A percentile compares a stretch with the other conserved stretches of the same genome.
Evolutionary conservation across 2,113 vertebrate species (phyloP).

Genomic region (Hymenochirus boettgeri): DNA sequence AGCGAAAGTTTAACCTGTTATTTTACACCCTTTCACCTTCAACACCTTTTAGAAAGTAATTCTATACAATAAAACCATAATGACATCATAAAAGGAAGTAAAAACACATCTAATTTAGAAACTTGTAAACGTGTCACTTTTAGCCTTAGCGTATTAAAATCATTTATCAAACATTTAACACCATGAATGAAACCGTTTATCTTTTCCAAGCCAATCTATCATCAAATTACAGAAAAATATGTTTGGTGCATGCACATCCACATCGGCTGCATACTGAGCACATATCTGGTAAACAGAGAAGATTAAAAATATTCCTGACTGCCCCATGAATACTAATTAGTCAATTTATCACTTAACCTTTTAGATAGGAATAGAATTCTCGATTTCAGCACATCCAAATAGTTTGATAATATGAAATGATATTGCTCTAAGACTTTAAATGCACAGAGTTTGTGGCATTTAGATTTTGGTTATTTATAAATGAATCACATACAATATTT

Average conservation of each 20-base stretch:
- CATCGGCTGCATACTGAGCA: constrained; percentile 22
- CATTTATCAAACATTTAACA: not conserved
- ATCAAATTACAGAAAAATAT: constrained; percentile 13
- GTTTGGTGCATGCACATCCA: constrained; percentile 4
- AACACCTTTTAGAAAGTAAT: too few species aligned
- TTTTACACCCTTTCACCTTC: too few species aligned
- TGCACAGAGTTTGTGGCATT: too few species aligned
- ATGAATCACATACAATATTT: too few species aligned
- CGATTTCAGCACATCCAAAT: constrained; percentile 10
- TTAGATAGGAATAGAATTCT: constrained; percentile 7
- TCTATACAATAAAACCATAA: too few species aligned
- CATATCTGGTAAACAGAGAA: constrained; percentile 25
- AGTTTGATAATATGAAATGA: not conserved
- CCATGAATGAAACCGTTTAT: not conserved
- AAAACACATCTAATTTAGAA: too few species aligned
- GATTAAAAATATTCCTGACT: constrained; percentile 32
- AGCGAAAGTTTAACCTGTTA: too few species aligned
- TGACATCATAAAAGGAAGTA: too few species aligned
- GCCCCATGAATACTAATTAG: constrained; percentile 30
- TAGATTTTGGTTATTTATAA: too few species aligned
- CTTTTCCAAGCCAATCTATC: constrained; percentile 18
- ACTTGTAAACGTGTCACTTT: not conserved
- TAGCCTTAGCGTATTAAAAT: not conserved
- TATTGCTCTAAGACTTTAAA: too few species aligned
- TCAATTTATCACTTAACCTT: constrained; percentile 29